Percentiles rank a stretch among this genome's conserved stretches.
Evolutionary conservation across 2,113 vertebrate genomes (phyloP).

Genomic region (Lophochroa leadbeateri): DNA sequence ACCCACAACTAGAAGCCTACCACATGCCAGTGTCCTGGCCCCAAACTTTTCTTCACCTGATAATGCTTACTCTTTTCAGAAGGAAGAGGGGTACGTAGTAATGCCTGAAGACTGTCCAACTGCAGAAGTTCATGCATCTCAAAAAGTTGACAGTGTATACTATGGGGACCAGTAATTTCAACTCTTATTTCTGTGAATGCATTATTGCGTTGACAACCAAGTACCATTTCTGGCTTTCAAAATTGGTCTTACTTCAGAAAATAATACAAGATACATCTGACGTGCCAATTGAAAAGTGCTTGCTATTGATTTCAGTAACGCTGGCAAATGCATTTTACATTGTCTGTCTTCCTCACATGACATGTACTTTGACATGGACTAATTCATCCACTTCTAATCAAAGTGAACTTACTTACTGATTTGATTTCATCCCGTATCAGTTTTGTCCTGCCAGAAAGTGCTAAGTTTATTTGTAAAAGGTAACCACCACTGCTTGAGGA

Average conservation of each 20-base stretch:
- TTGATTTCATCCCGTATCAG: background rate
- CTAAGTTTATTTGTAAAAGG: background rate
- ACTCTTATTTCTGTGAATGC: background rate
- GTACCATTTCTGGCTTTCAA: background rate
- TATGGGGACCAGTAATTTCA: background rate
- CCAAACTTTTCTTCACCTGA: background rate
- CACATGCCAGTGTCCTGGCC: background rate
- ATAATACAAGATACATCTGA: background rate
- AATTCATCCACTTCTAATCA: background rate
- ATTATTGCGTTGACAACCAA: background rate
- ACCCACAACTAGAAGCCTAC: background rate
- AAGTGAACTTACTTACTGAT: background rate
- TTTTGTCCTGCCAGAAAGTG: background rate
- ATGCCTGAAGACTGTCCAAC: background rate
- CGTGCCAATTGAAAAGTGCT: background rate
- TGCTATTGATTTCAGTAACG: background rate
- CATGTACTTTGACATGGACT: background rate
- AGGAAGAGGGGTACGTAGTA: background rate
- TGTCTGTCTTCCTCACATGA: background rate
- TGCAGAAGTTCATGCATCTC: background rate
- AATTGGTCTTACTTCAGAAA: background rate
- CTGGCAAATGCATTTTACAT: rapidly evolving
- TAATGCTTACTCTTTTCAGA: background rate
- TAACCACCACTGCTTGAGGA: background rate
- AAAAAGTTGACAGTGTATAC: background rate